Percentiles rank a stretch among this genome's conserved stretches.
phyloP scores from a whole-genome alignment of 1,140 invertebrate species.

The Tribolium madens region DNA sequence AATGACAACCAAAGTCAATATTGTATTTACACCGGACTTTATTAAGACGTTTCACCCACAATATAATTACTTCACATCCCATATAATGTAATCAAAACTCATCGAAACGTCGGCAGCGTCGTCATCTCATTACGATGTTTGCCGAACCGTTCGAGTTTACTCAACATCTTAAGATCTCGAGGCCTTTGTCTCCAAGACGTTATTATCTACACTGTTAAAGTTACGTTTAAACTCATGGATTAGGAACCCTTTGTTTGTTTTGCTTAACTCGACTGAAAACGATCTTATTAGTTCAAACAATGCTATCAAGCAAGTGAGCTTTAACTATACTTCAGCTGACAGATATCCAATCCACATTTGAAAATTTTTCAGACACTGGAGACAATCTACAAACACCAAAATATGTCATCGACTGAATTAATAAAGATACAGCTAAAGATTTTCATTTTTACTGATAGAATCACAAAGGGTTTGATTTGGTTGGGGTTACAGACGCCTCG shows the following conservation, averaged over 20 bases:
- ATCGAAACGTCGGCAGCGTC: constrained; percentile 47
- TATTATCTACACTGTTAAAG: constrained; percentile 50
- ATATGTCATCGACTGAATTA: too few species aligned
- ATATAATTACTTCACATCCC: constrained; percentile 31
- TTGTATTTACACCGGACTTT: constrained; percentile 42
- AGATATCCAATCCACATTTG: too few species aligned
- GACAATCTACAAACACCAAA: neutral
- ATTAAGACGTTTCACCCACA: constrained; percentile 24
- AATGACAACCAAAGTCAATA: constrained; percentile 57
- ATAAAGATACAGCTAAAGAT: too few species aligned
- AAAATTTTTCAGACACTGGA: too few species aligned
- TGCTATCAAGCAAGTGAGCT: constrained; percentile 28
- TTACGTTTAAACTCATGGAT: constrained; percentile 54
- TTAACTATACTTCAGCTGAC: constrained; percentile 24
- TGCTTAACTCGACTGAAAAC: constrained; percentile 53
- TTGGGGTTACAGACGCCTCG: neutral
- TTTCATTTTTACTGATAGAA: neutral
- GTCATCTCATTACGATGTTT: constrained; percentile 57
- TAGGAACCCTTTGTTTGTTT: constrained; percentile 56
- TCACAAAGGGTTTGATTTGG: constrained; percentile 24
- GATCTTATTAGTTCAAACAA: constrained; percentile 55
- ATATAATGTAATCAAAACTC: constrained; percentile 45
- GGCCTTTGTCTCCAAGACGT: constrained; percentile 49
- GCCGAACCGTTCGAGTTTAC: constrained; percentile 54
- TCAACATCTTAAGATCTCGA: constrained; percentile 51